Evolutionary conservation across 1,140 invertebrate genomes (phyloP), one percentile per base, ranked within the genome.

Genomic region (Sarcophaga bullata): DNA sequence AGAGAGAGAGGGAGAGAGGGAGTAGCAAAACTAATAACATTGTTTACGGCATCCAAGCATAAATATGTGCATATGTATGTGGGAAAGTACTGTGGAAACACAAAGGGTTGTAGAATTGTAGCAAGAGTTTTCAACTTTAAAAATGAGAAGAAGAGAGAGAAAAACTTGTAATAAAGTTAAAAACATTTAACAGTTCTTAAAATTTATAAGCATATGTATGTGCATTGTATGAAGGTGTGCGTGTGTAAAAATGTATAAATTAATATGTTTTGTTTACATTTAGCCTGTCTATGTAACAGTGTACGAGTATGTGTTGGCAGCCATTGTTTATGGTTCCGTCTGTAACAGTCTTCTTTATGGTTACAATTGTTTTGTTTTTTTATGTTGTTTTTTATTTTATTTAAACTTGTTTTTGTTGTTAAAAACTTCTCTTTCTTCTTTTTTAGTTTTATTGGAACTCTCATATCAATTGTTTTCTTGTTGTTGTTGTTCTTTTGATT

Each of bases 161-260:
- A 68, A 68, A 68, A 68, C 7, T 19, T 68, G 17, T 68, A 68
- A 68, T 58, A 68, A 68, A 68, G 62, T 68, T 68, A 68, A 68
- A 58, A 68, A 68, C 62, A 68, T 68, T 25, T 68, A 68, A 68
- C 62, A 68, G 62, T 68, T 68, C 62, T 68, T 25, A n/a, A 15
- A n/a, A 62, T 62, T 17, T 62, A 17, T 37, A 37, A 37, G 25
- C 25, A 37, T 37, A 37, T 62, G 4, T 62, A 15, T 62, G 3
- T 6, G 50, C 6, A 52, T 9, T 37, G 4, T 37, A 37, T 37
- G 25, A 1, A 4, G 4, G 25, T 37, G 25, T 52, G 9, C 6
- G 50, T 15, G 1, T 58, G 13, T n/a, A 58, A 15, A 13, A 6
- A 58, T 9, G 52, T 58, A 58, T 68, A 1, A 8, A 25, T 68